Percentiles rank a stretch among this genome's conserved stretches.
phyloP scores from a whole-genome alignment of 2,888 invertebrate species.

The Stictocephala bisonia region DNA sequence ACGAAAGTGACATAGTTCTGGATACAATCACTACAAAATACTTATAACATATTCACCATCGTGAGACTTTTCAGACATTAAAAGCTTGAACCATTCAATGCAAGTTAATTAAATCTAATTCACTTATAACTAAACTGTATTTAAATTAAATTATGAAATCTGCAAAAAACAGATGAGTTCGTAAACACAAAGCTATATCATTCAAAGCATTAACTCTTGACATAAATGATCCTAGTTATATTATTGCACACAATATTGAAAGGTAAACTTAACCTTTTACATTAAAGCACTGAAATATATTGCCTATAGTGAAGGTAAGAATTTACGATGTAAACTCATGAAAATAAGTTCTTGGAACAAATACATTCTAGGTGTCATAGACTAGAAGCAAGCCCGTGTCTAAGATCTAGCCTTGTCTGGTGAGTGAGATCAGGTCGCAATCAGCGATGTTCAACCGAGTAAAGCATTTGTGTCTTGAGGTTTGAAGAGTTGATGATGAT shows the following conservation, averaged over 20 bases:
- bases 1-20: neutral
- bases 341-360: neutral
- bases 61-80: no score
- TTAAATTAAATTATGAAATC: no score
- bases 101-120: no score
- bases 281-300: neutral
- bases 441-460: neutral
- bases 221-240: neutral
- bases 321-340: neutral
- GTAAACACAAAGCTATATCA: no score
- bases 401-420: neutral
- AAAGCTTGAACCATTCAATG: no score
- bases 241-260: neutral
- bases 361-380: slow-evolving; percentile 16
- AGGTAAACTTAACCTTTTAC: neutral
- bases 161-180: no score
- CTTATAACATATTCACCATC: no score
- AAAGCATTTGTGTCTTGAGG: neutral
- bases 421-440: slow-evolving; percentile 19
- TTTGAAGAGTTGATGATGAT: no score
- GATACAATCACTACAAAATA: no score
- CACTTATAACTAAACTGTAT: no score
- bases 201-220: neutral
- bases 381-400: slow-evolving; percentile 32
- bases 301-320: slow-evolving; percentile 1